Evolutionary conservation across 2,888 invertebrate genomes (phyloP).

Genomic region (Eubasilissa splendida): DNA sequence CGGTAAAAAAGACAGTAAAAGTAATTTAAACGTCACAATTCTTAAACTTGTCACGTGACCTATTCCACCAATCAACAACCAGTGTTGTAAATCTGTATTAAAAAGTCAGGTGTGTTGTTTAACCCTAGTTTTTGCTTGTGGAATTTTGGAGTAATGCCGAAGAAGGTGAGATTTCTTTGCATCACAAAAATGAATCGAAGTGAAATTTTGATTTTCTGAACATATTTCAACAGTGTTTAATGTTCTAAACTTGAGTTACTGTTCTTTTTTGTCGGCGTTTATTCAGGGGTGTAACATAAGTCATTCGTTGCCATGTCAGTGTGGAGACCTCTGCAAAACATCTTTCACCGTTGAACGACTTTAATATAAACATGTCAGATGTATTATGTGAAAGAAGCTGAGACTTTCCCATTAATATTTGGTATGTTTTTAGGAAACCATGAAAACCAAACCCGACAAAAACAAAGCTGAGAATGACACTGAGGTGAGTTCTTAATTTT

Average conservation of each 20-base stretch:
- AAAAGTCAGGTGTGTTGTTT: constrained; percentile 52
- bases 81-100: constrained; percentile 49
- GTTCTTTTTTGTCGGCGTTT: constrained; percentile 41
- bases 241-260: background rate
- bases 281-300: constrained; percentile 50
- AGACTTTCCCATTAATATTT: constrained; percentile 48
- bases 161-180: constrained; percentile 64
- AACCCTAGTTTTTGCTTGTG: constrained; percentile 51
- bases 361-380: constrained; percentile 49
- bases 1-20: constrained; percentile 40
- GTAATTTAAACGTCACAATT: constrained; percentile 49
- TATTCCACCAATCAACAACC: constrained; percentile 40
- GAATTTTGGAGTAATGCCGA: constrained; percentile 62
- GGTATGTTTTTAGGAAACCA: constrained; percentile 70
- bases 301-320: constrained; percentile 52
- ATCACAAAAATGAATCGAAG: constrained; percentile 12
- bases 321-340: constrained; percentile 46
- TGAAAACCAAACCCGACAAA: constrained; percentile 75
- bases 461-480: constrained; percentile 73
- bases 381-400: constrained; percentile 24
- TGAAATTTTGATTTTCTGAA: background rate
- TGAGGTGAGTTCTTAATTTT: constrained; percentile 68
- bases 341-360: constrained; percentile 43
- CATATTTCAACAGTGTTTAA: constrained; percentile 9
- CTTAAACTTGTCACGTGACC: constrained; percentile 46